phyloP scores from a whole-genome alignment of 1,140 invertebrate genomes.

The Colletes gigas region DNA sequence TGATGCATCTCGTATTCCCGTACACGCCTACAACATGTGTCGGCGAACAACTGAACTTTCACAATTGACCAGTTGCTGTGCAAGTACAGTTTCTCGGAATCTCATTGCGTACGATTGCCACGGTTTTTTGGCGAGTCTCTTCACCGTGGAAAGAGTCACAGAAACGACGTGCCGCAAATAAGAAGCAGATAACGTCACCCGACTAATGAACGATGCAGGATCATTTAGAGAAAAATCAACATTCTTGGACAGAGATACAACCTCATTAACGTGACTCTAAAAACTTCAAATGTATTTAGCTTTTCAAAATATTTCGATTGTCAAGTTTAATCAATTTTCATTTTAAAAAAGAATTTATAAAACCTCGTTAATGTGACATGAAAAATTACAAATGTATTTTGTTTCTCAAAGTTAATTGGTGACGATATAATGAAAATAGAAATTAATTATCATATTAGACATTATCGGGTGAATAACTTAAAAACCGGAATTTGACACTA shows the following conservation, averaged over 20 bases:
- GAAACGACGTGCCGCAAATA: slow-evolving; percentile 41
- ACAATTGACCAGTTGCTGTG: slow-evolving; percentile 36
- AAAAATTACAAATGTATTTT: no score
- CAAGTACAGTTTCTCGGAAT: slow-evolving; percentile 37
- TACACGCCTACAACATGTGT: slow-evolving; percentile 6
- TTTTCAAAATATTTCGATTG: no score
- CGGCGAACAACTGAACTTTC: slow-evolving; percentile 50
- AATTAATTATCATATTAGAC: no score
- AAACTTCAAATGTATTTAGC: no score
- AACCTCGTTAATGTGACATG: no score
- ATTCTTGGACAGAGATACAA: not conserved
- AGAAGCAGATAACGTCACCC: slow-evolving; percentile 30
- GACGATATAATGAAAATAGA: no score
- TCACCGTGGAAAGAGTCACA: slow-evolving; percentile 38
- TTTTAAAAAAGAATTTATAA: no score
- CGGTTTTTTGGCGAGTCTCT: slow-evolving; percentile 44
- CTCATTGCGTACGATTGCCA: slow-evolving; percentile 36
- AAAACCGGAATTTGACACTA: no score
- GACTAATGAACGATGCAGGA: slow-evolving; percentile 43
- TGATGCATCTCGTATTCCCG: slow-evolving; percentile 25
- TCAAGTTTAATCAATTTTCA: no score
- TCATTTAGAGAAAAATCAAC: not conserved
- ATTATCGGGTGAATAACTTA: no score
- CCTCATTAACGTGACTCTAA: no score
- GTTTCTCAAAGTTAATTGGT: no score